phyloP scores from a whole-genome alignment of 2,797 vertebrate species.

The Crotalus adamanteus region DNA sequence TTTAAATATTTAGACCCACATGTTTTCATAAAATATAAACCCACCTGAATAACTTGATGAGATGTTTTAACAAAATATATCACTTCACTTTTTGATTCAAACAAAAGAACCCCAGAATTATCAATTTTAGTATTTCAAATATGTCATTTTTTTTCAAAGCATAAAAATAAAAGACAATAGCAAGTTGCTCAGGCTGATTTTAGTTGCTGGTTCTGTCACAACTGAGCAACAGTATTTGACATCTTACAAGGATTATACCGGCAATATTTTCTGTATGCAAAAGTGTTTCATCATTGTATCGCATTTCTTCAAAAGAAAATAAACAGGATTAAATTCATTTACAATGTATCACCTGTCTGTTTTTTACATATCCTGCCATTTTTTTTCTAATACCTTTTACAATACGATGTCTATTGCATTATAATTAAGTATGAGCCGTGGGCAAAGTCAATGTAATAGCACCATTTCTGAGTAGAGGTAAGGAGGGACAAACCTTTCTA shows the following conservation, averaged over 20 bases:
- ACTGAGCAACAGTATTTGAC: background rate
- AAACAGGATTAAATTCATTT: background rate
- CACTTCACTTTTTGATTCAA: background rate
- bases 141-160: background rate
- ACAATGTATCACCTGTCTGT: no score
- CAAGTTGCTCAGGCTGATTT: background rate
- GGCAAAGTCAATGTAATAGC: no score
- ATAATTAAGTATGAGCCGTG: background rate
- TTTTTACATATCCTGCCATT: background rate
- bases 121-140: background rate
- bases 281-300: background rate
- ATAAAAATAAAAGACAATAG: constrained; percentile 14
- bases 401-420: background rate
- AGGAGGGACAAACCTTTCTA: background rate
- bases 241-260: background rate
- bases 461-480: background rate
- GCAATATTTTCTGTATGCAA: background rate
- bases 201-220: background rate
- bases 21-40: background rate
- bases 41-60: background rate
- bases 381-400: background rate
- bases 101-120: background rate
- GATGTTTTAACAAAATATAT: background rate
- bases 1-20: constrained; percentile 12
- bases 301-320: background rate